Conservation (phyloP, 2,797 vertebrate genomes). For the Darevskia mixta region DNA sequence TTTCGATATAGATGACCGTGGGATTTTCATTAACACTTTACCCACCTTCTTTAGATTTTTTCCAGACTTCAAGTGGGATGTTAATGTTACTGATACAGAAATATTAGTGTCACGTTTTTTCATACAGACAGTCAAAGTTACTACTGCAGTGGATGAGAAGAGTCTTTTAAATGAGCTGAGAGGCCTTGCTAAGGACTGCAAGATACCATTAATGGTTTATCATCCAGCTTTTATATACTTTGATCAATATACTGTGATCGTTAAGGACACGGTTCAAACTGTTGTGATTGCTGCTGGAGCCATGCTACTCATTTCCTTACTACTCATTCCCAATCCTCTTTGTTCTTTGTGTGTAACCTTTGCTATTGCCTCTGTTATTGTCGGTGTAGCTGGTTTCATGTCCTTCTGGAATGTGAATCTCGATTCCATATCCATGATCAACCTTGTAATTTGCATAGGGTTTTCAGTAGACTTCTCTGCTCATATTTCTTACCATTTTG, state of each 20-base stretch:
- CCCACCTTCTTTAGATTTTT: constrained; percentile 63
- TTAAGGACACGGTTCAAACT: constrained; percentile 75
- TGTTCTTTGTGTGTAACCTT: constrained; percentile 82
- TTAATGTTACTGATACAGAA: constrained; percentile 65
- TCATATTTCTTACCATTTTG: constrained; percentile 81
- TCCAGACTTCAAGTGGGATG: constrained; percentile 75
- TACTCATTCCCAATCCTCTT: constrained; percentile 80
- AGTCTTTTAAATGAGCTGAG: constrained; percentile 75
- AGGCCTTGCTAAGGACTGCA: constrained; percentile 62
- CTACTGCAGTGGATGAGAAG: constrained; percentile 62
- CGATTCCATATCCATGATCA: constrained; percentile 85
- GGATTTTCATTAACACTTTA: constrained; percentile 74
- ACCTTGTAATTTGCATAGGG: constrained; percentile 83
- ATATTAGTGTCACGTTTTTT: constrained; percentile 82
- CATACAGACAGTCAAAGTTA: constrained; percentile 76
- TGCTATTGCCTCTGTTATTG: constrained; percentile 80
- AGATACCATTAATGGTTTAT: constrained; percentile 79
- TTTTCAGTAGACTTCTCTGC: constrained; percentile 86
- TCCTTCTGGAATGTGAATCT: constrained; percentile 80
- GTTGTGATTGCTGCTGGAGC: constrained; percentile 72
- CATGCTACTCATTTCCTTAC: constrained; percentile 76
- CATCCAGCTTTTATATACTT: constrained; percentile 84
- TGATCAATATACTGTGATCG: constrained; percentile 78
- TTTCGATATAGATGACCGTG: constrained; percentile 62
- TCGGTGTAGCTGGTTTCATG: constrained; percentile 83